Evolutionary conservation across 2,797 vertebrate species (phyloP).

Genomic region (Spatula clypeata): DNA sequence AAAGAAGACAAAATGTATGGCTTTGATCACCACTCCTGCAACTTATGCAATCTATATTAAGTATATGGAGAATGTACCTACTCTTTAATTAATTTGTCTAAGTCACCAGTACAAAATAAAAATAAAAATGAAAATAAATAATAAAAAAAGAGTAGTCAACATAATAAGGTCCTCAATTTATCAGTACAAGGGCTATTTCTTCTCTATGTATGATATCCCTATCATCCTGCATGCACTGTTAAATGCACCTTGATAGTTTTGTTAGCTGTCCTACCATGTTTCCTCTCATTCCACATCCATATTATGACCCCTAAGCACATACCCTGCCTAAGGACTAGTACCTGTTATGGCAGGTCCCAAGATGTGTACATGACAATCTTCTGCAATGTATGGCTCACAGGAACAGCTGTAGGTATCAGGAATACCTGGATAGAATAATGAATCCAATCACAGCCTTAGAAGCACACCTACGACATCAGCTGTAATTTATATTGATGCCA

Average conservation of each 20-base stretch:
- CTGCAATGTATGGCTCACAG: not conserved
- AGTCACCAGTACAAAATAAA: rapidly evolving
- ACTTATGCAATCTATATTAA: not conserved
- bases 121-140: not conserved
- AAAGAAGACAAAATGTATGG: not conserved
- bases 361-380: not conserved
- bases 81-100: not conserved
- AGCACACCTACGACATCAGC: not conserved
- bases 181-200: not conserved
- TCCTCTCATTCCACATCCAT: not conserved
- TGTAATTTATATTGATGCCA: not conserved
- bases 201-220: not conserved
- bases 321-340: not conserved
- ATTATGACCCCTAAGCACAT: not conserved
- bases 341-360: not conserved
- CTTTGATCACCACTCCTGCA: not conserved
- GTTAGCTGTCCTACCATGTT: not conserved
- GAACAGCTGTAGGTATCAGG: not conserved
- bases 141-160: not conserved
- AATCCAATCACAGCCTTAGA: not conserved
- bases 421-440: not conserved
- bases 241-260: not conserved
- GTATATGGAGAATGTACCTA: not conserved
- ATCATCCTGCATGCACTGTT: not conserved
- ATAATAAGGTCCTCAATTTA: not conserved